Base-by-base conservation (phyloP, 2,888 invertebrate species). In the Macrosoma leucophasiata region DNA sequence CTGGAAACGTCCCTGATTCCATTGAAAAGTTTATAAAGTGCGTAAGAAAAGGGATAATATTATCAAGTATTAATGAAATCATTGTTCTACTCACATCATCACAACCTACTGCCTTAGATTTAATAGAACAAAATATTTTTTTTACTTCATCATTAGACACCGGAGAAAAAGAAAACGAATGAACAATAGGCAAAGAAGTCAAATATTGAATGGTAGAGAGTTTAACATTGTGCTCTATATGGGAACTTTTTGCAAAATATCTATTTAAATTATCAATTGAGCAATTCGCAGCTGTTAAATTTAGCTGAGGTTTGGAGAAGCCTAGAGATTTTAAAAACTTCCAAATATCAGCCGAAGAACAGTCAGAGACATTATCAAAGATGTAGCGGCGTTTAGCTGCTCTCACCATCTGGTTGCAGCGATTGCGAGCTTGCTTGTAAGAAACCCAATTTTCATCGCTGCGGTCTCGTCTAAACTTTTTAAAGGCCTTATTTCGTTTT, bases 321-420 rank as follows among this genome's bases (percentile, higher is more conserved):
- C 37, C 32, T 1, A 33, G 10, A 6, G 33, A 28, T 8, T 30
- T 28, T 0, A 40, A 25, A 18, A 40, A 40, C 11, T 27, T 28
- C 33, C 36, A 33, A 4, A 33, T 28, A 18, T 33, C 27, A 4
- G 36, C 20, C 2, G 30, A 17, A n/a, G 40, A 29, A 11, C 29
- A 29, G 6, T 21, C 13, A 2, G 26, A 23, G 5, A 40, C 25
- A 9, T 21, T 33, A 1, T 36, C 25, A 13, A 13, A 18, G n/a
- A 36, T 14, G 4, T 36, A 40, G 3, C 32, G 21, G 9, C 35
- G 32, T 13, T 23, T 32, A 2, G 28, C 36, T 11, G 14, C 19
- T 15, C 32, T 24, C n/a, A 35, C 25, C 21, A 32, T 29, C 8
- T 29, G 29, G 9, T 36, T 33, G 13, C 29, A 39, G n/a, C 8